phyloP scores from a whole-genome alignment of 2,888 invertebrate species.

The Bimastos eiseni region DNA sequence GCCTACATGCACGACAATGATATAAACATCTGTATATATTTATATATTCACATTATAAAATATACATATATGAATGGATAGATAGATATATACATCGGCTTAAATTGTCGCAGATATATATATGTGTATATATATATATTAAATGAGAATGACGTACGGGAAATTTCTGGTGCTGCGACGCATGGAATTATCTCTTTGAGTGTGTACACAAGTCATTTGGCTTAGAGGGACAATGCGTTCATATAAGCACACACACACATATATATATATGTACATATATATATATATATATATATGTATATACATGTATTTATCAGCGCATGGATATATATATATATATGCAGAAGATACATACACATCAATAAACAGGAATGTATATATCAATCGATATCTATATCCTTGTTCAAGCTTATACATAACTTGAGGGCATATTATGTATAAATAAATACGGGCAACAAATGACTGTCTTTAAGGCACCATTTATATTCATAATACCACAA shows the following conservation, averaged over 20 bases:
- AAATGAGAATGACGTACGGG: constrained; percentile 13
- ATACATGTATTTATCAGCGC: no score
- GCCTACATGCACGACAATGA: neutral
- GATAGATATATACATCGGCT: neutral
- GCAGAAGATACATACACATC: no score
- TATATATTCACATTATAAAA: neutral
- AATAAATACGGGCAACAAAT: neutral
- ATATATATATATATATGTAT: no score
- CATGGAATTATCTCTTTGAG: constrained; percentile 9
- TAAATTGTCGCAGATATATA: neutral
- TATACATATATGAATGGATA: neutral
- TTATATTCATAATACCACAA: neutral
- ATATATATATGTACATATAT: neutral
- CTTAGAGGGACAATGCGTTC: neutral
- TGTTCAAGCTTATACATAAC: neutral
- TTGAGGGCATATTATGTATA: neutral
- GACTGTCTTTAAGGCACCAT: neutral
- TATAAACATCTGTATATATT: neutral
- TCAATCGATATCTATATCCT: no score
- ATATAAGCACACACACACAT: neutral
- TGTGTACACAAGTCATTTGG: neutral
- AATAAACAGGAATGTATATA: no score
- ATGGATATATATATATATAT: no score
- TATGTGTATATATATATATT: neutral
- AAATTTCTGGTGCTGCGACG: constrained; percentile 1